Evolutionary conservation across 2,113 vertebrate species (phyloP), one percentile per base, ranked within the genome.

Genomic region (Salvelinus fontinalis): DNA sequence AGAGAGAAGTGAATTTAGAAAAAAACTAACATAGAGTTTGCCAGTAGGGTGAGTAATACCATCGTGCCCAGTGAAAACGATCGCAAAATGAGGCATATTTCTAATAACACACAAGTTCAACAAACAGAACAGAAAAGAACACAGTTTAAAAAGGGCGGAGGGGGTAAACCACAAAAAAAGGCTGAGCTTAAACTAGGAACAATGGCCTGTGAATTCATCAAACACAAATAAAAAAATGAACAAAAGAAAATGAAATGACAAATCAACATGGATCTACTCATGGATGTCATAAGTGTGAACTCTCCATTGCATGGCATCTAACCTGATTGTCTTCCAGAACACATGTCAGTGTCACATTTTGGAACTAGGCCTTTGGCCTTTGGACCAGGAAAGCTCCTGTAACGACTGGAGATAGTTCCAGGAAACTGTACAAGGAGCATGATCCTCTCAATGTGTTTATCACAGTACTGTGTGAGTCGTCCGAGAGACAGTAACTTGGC

Each of bases 111-210:
- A 65, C 64, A 77, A 75, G 57, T 80, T 80, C 22, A 67, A 44
- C 59, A 59, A 77, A 78, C 39, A 44, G 39, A 44, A 44, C 18
- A 62, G 59, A 60, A 70, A 73, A 67, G n/a, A 6, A 79, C 59
- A 78, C 24, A 13, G 54, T 75, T 70, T 65, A 62, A 51, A 51
- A 29, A 80, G 74, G 60, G 72, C 24, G 71, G 71, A 20, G 11
- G 49, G 67, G 44, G 77, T 48, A 70, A 75, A 29, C 73, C 76
- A 85, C 76, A 83, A 76, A 34, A 77, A 81, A 80, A 64, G 60
- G 62, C 14, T 51, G 67, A 26, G 20, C 62, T 81, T 11, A 75
- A 76, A 71, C 67, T 66, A 60, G 26, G 57, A 74, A 76, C 67
- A 77, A 60, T 39, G 67, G 14, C 29, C 51, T 60, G 48, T 67